These are phyloP conservation scores for Ambastaia sidthimunki DNA, from an alignment of 2,797 vertebrate genomes.

Conservation along the genomic window DNA sequence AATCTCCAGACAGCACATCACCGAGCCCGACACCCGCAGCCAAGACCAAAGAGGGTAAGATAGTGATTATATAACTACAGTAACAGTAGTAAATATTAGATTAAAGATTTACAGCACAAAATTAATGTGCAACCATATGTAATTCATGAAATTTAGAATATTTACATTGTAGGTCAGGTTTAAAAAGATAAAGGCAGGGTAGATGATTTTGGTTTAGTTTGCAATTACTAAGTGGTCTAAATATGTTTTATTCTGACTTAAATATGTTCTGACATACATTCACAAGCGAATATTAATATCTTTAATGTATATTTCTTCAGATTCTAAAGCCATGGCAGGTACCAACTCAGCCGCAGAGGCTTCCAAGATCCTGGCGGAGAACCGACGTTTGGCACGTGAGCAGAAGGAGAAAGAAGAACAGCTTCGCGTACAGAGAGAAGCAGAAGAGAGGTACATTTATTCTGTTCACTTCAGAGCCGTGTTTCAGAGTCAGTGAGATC, in stretches of 20 bases:
- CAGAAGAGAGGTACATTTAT: slow-evolving; percentile 82
- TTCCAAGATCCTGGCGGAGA: slow-evolving; percentile 88
- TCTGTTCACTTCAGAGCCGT: not conserved
- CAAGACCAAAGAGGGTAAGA: slow-evolving; percentile 85
- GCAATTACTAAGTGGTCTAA: too few species aligned
- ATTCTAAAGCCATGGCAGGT: slow-evolving; percentile 77
- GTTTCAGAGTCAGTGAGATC: not conserved
- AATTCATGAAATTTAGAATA: too few species aligned
- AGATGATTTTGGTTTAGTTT: too few species aligned
- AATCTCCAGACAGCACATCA: slow-evolving; percentile 68
- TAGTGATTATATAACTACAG: too few species aligned
- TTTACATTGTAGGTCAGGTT: too few species aligned
- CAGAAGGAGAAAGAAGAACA: slow-evolving; percentile 86
- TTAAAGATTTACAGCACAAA: too few species aligned
- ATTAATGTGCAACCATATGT: too few species aligned
- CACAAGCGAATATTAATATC: too few species aligned
- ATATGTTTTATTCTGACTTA: too few species aligned
- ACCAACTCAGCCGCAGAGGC: slow-evolving; percentile 86
- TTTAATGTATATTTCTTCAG: slow-evolving; percentile 56
- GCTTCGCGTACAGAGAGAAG: slow-evolving; percentile 82
- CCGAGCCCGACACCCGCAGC: slow-evolving; percentile 50
- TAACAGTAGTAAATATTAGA: too few species aligned
- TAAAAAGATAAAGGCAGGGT: too few species aligned
- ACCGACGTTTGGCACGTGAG: slow-evolving; percentile 85
- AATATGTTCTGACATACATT: too few species aligned